Percentiles rank a stretch among this genome's conserved stretches.
These are phyloP conservation scores for Aphodius sticticus DNA, from an alignment of 2,888 invertebrate species.

Conservation along the genomic window DNA sequence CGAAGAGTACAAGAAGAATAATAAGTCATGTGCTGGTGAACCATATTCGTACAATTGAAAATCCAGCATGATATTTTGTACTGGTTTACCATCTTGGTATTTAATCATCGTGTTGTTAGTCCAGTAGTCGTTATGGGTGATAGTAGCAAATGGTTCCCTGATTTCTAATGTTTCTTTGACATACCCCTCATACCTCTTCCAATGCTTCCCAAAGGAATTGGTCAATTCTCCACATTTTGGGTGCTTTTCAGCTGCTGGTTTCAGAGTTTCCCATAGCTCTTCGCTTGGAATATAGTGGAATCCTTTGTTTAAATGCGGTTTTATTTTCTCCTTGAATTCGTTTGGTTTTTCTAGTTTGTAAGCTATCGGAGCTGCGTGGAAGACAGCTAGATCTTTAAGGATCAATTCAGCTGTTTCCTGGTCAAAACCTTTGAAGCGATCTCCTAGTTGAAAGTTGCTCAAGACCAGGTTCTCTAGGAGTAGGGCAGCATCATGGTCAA, in stretches of 20 bases:
- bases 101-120: slow-evolving; percentile 66
- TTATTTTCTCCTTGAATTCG: slow-evolving; percentile 53
- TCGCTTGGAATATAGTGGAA: slow-evolving; percentile 24
- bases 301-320: slow-evolving; percentile 51
- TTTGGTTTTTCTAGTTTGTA: slow-evolving; percentile 59
- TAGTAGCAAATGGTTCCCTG: slow-evolving; percentile 61
- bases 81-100: slow-evolving; percentile 45
- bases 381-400: slow-evolving; percentile 61
- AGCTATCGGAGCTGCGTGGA: slow-evolving; percentile 64
- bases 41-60: slow-evolving; percentile 64
- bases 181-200: slow-evolving; percentile 25
- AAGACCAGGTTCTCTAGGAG: slow-evolving; percentile 63
- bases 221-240: slow-evolving; percentile 17
- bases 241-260: neutral
- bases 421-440: slow-evolving; percentile 61
- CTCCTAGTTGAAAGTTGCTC: slow-evolving; percentile 59
- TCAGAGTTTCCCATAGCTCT: slow-evolving; percentile 5
- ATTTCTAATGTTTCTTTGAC: slow-evolving; percentile 38
- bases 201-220: slow-evolving; percentile 26
- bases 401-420: slow-evolving; percentile 59
- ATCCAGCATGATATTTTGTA: slow-evolving; percentile 62
- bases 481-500: slow-evolving; percentile 63
- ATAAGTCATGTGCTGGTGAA: slow-evolving; percentile 62
- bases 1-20: slow-evolving; percentile 64
- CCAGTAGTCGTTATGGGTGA: slow-evolving; percentile 67